These are phyloP conservation scores for Odontesthes bonariensis DNA, from an alignment of 2,113 vertebrate species.

Conservation along the genomic window DNA sequence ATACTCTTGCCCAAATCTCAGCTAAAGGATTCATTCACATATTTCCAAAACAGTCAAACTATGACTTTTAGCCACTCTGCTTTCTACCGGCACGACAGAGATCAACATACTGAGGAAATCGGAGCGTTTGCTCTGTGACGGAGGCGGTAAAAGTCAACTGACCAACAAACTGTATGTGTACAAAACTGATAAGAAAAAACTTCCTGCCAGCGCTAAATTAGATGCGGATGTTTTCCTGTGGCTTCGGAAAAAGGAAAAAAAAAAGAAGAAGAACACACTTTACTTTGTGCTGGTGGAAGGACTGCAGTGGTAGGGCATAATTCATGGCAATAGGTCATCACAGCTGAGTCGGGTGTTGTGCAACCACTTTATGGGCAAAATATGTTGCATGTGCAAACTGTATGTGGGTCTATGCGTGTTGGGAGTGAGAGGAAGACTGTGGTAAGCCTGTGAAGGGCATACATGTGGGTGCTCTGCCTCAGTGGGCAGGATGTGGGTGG, in stretches of 20 bases:
- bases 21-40: neutral
- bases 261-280: conserved; percentile 12
- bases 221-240: conserved; percentile 62
- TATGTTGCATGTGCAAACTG: conserved; percentile 33
- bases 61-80: neutral
- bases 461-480: conserved; percentile 62
- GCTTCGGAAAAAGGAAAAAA: neutral
- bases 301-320: conserved; percentile 43
- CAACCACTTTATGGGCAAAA: conserved; percentile 50
- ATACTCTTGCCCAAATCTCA: neutral
- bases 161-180: conserved; percentile 56
- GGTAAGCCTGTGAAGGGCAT: conserved; percentile 57
- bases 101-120: neutral
- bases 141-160: conserved; percentile 43
- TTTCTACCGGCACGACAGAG: neutral
- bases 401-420: conserved; percentile 7
- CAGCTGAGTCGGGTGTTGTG: conserved; percentile 64
- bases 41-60: conserved; percentile 2
- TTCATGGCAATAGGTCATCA: conserved; percentile 59
- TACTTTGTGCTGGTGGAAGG: conserved; percentile 47
- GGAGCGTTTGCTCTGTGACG: conserved; percentile 4
- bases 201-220: conserved; percentile 70
- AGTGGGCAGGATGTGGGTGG: conserved; percentile 73
- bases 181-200: conserved; percentile 69
- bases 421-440: conserved; percentile 59